phyloP scores from a whole-genome alignment of 2,888 invertebrate species.

The Xanthorhoe spadicearia region DNA sequence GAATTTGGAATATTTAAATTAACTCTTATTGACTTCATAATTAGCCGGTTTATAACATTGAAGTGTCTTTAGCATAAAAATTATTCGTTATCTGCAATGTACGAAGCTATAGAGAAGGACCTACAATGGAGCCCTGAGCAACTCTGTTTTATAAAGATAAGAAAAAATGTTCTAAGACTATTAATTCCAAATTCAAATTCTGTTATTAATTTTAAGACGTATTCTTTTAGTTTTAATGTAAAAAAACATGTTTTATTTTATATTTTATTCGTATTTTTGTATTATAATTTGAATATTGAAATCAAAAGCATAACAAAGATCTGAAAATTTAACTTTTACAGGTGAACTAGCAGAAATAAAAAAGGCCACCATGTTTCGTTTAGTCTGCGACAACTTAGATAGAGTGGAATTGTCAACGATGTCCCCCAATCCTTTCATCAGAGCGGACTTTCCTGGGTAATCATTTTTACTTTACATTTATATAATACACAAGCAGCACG shows the following conservation, averaged over 20 bases:
- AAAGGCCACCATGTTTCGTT: slow-evolving; percentile 87
- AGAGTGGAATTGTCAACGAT: slow-evolving; percentile 84
- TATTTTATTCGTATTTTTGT: neutral
- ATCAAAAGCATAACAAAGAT: neutral
- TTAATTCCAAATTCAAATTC: no score
- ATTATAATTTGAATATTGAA: neutral
- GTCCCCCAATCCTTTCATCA: slow-evolving; percentile 85
- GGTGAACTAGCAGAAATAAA: slow-evolving; percentile 89
- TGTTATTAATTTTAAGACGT: no score
- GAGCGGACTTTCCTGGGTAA: slow-evolving; percentile 85
- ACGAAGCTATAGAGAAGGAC: neutral
- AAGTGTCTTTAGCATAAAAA: neutral
- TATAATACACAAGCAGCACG: no score
- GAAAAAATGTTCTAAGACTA: no score
- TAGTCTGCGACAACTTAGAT: slow-evolving; percentile 91
- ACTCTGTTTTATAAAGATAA: neutral
- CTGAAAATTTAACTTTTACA: slow-evolving; percentile 51
- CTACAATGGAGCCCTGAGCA: neutral
- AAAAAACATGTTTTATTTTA: no score
- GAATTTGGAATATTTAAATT: no score
- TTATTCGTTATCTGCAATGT: neutral
- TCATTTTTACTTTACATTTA: slow-evolving; percentile 33
- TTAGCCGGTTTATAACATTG: neutral
- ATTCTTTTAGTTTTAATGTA: no score
- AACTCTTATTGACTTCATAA: no score